Base-by-base conservation (phyloP, 2,888 invertebrate species). In the Dione vanillae region DNA sequence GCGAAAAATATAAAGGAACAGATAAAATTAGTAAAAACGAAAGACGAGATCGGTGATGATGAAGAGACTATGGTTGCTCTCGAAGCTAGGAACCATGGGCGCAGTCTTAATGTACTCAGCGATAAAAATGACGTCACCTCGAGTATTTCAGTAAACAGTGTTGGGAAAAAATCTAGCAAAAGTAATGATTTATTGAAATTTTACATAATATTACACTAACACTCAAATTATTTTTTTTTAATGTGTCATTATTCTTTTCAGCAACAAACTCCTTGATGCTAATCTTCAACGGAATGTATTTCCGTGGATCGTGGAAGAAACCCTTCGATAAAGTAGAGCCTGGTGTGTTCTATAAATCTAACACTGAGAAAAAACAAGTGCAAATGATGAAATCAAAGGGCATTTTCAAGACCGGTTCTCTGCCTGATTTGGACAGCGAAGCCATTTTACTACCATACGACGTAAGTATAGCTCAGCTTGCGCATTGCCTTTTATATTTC, bases 261-360 rank as follows among this genome's bases (percentile, higher is more conserved):
- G 89, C 87, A 59, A 83, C 93, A 0, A 94, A 94, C 51, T 95
- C 96, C 0, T 89, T 95, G 77, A 94, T 97, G 89, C 86, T 97
- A 43, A 90, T 97, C 61, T 96, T 96, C 77, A 97, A 97, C 78
- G 96, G 96, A 0, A 91, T 97, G 79, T 96, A 96, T 84, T 97
- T 96, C 92, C 96, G 96, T 75, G 96, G 96, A n/a, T 94, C 94
- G 12, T 97, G 97, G 97, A 94, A 95, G 73, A 92, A 94, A 37
- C 91, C 95, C 0, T 97, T 97, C 82, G 94, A 95, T 72, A 81
- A 84, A 16, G 86, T 91, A 1, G 90, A 90, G 65, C 80, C 89
- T 1, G 94, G 94, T 47, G 94, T 95, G 72, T 97, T 97, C 88
- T 94, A 95, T 80, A 92, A 94, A 71, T 94, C 95, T 12, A 93